phyloP scores from a whole-genome alignment of 2,113 vertebrate species.

The Epinephelus cyanopodus region DNA sequence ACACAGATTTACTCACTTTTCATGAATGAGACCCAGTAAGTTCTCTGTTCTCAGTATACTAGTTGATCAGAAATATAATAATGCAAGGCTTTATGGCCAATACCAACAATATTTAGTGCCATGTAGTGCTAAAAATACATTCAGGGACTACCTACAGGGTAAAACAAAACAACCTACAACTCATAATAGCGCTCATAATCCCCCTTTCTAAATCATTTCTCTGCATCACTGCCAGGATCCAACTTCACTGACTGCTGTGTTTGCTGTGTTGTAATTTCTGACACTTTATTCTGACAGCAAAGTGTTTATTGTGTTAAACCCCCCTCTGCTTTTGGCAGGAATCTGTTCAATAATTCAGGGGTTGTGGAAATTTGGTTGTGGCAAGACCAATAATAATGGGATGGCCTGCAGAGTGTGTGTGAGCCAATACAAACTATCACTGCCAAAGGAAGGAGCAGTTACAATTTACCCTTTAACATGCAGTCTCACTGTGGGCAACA shows the following conservation, averaged over 20 bases:
- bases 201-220: neutral
- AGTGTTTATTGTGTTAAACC: conserved; percentile 24
- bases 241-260: neutral
- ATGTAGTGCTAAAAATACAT: neutral
- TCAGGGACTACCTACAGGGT: neutral
- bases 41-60: too few species aligned
- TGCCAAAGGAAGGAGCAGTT: neutral
- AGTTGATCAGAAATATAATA: conserved; percentile 12
- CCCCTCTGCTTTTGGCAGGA: conserved; percentile 7
- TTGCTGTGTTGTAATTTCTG: neutral
- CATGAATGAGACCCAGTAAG: too few species aligned
- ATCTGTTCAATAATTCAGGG: conserved; percentile 54
- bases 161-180: conserved; percentile 13
- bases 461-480: neutral
- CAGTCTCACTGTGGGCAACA: neutral
- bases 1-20: too few species aligned
- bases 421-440: conserved; percentile 8
- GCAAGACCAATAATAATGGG: conserved; percentile 23
- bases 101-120: neutral
- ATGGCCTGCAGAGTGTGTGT: neutral
- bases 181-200: conserved; percentile 19
- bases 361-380: conserved; percentile 14
- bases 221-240: conserved; percentile 10
- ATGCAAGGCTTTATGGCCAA: neutral
- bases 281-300: conserved; percentile 5